Evolutionary conservation across 2,797 vertebrate species (phyloP).

Genomic region (Dendrocincla fuliginosa): DNA sequence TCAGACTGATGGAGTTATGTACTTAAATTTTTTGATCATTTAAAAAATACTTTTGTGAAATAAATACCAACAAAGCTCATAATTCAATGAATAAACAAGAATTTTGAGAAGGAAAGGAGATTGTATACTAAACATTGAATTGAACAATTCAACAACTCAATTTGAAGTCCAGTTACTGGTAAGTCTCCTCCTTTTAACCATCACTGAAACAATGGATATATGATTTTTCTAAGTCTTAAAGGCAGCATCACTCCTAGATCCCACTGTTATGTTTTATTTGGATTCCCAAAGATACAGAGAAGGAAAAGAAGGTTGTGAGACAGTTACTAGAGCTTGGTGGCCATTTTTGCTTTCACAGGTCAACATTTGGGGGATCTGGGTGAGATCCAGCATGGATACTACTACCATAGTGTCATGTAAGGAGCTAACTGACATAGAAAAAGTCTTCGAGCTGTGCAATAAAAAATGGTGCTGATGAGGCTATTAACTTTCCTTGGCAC

Average conservation of each 20-base stretch:
- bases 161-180: neutral
- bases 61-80: neutral
- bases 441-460: neutral
- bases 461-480: neutral
- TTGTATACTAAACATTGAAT: neutral
- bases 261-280: neutral
- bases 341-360: neutral
- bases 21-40: neutral
- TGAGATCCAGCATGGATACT: neutral
- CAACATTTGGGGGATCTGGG: neutral
- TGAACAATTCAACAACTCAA: no score
- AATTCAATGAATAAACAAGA: neutral
- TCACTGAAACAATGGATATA: neutral
- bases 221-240: neutral
- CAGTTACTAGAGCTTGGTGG: neutral
- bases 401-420: neutral
- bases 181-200: neutral
- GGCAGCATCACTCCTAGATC: neutral
- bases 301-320: neutral
- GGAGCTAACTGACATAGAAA: neutral
- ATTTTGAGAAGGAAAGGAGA: neutral
- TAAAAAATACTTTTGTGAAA: neutral
- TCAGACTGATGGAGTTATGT: neutral
- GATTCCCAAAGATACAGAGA: neutral
- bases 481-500: neutral